phyloP scores from a whole-genome alignment of 2,113 vertebrate species.

The Cochlearius cochlearius region DNA sequence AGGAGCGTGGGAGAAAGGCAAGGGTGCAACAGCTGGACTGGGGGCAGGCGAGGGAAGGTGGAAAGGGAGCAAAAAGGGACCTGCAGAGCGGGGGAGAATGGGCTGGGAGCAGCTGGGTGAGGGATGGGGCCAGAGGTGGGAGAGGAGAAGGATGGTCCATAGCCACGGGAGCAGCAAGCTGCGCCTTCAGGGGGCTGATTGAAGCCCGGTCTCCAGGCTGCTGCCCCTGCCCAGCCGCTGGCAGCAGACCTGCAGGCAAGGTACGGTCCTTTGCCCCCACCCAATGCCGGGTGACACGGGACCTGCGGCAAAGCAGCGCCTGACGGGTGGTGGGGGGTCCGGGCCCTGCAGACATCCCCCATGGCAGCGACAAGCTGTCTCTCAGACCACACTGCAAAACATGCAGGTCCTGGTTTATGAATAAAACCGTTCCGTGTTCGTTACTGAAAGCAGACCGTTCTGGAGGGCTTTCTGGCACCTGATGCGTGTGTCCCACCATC shows the following conservation, averaged over 20 bases:
- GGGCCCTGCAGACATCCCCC: not conserved
- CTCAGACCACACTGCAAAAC: not conserved
- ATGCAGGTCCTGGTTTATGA: accelerated
- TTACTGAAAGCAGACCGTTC: not conserved
- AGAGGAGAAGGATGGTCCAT: not conserved
- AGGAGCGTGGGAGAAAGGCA: not conserved
- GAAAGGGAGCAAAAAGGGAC: not conserved
- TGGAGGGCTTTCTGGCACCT: not conserved
- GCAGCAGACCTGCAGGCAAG: not conserved
- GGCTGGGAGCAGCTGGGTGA: not conserved
- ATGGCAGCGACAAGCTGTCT: not conserved
- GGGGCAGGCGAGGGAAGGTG: not conserved
- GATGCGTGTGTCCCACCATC: accelerated
- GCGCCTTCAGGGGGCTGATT: not conserved
- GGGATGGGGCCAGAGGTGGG: not conserved
- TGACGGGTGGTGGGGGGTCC: not conserved
- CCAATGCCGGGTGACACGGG: accelerated
- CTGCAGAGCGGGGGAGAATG: no score
- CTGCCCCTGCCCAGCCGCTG: not conserved
- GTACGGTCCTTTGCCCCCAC: no score
- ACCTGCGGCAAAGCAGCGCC: not conserved
- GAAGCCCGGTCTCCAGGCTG: not conserved
- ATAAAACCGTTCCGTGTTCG: accelerated
- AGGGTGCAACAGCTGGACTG: not conserved
- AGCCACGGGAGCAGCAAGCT: not conserved